These are phyloP conservation scores for Caenorhabditis virilis DNA, from an alignment of 2,888 invertebrate genomes.

Conservation along the genomic window DNA sequence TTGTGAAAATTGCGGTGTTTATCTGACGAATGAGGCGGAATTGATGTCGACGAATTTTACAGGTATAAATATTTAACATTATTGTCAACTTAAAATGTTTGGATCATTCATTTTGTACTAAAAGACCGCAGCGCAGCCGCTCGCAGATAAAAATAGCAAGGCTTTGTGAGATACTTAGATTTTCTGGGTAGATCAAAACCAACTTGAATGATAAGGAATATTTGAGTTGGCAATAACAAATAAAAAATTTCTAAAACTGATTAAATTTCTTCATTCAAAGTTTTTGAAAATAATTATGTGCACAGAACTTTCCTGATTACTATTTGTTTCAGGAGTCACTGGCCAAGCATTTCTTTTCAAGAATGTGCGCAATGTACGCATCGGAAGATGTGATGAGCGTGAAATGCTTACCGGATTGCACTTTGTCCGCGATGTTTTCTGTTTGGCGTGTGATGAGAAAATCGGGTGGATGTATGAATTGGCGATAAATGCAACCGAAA, in stretches of 20 bases:
- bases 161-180: no score
- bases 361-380: conserved; percentile 88
- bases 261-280: no score
- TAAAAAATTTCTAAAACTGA: no score
- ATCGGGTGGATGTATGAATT: conserved; percentile 88
- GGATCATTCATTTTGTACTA: no score
- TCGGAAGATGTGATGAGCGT: conserved; percentile 80
- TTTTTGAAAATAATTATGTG: no score
- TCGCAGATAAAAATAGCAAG: no score
- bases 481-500: conserved; percentile 94
- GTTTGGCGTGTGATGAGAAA: conserved; percentile 7
- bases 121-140: no score
- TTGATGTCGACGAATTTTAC: conserved; percentile 74
- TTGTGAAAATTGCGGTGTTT: conserved; percentile 93
- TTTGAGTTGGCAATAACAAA: no score
- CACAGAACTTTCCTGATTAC: no score
- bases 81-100: neutral
- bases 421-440: conserved; percentile 44
- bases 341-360: conserved; percentile 96
- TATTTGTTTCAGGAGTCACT: conserved; percentile 87
- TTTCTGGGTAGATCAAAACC: no score
- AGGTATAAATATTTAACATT: conserved; percentile 14
- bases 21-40: conserved; percentile 90
- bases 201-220: no score
- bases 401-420: conserved; percentile 90